phyloP scores from a whole-genome alignment of 1,140 invertebrate genomes.

The Drosophila subobscura region DNA sequence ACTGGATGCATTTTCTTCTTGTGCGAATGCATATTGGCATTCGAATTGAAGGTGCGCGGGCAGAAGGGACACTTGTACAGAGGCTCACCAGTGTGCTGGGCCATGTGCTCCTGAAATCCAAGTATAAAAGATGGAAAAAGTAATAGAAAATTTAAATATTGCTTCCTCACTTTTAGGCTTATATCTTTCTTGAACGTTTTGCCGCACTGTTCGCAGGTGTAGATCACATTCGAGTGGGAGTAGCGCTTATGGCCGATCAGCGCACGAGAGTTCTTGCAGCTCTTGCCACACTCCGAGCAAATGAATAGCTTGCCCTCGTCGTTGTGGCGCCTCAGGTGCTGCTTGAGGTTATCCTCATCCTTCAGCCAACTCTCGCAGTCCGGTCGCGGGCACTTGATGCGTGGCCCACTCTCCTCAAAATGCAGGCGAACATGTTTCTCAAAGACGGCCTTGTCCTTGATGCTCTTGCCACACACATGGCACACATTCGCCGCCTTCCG shows the following conservation, averaged over 20 bases:
- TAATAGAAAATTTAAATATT: neutral
- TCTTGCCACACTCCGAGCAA: slow-evolving; percentile 75
- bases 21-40: slow-evolving; percentile 82
- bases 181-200: slow-evolving; percentile 82
- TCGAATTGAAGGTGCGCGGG: slow-evolving; percentile 77
- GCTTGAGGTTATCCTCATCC: slow-evolving; percentile 75
- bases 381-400: slow-evolving; percentile 72
- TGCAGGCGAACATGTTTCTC: slow-evolving; percentile 79
- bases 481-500: slow-evolving; percentile 71
- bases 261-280: slow-evolving; percentile 73
- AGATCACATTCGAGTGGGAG: slow-evolving; percentile 74
- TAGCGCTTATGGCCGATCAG: slow-evolving; percentile 76
- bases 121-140: neutral
- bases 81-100: slow-evolving; percentile 77
- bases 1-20: slow-evolving; percentile 80
- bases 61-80: slow-evolving; percentile 82
- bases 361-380: slow-evolving; percentile 81
- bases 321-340: slow-evolving; percentile 75
- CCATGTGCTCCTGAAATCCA: slow-evolving; percentile 74
- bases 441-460: slow-evolving; percentile 76
- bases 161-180: slow-evolving; percentile 60
- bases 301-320: slow-evolving; percentile 68
- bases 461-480: slow-evolving; percentile 79
- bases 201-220: slow-evolving; percentile 78
- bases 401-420: slow-evolving; percentile 75